phyloP scores from a whole-genome alignment of 2,113 vertebrate species.

The Antennarius striatus region DNA sequence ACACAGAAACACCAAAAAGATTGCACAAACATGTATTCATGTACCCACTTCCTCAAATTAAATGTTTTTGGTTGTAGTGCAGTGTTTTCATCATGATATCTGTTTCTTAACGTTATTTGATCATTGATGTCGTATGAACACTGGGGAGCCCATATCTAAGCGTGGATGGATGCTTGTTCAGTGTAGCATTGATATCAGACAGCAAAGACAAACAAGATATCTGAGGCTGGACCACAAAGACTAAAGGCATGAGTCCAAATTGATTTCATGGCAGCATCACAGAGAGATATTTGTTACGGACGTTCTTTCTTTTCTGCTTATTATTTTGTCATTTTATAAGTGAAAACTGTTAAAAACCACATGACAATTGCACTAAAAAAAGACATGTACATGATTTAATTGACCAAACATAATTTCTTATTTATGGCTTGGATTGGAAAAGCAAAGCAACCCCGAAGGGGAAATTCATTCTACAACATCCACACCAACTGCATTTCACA shows the following conservation, averaged over 20 bases:
- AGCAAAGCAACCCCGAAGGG: slow-evolving; percentile 18
- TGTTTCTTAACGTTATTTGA: too few species aligned
- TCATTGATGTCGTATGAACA: too few species aligned
- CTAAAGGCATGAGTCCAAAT: slow-evolving; percentile 47
- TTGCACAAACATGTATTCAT: too few species aligned
- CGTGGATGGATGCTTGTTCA: slow-evolving; percentile 1
- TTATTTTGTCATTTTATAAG: slow-evolving; percentile 8
- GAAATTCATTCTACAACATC: slow-evolving; percentile 49
- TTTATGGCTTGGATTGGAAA: slow-evolving; percentile 42
- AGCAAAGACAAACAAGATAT: slow-evolving; percentile 39
- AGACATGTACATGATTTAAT: slow-evolving; percentile 14
- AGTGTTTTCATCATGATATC: too few species aligned
- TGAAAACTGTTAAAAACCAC: slow-evolving; percentile 8
- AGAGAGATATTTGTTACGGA: slow-evolving; percentile 23
- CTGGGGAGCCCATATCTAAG: too few species aligned
- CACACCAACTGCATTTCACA: slow-evolving; percentile 35
- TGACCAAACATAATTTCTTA: slow-evolving; percentile 45
- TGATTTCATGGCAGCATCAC: slow-evolving; percentile 13
- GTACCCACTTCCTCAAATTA: too few species aligned
- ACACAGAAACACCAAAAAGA: too few species aligned
- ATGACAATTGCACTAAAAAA: background rate
- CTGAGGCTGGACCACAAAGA: slow-evolving; percentile 25
- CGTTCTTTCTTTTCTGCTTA: background rate
- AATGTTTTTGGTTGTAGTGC: too few species aligned
- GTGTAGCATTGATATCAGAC: slow-evolving; percentile 37